Evolutionary conservation across 2,797 vertebrate genomes (phyloP).

Genomic region (Neosilurus mollespiculum): DNA sequence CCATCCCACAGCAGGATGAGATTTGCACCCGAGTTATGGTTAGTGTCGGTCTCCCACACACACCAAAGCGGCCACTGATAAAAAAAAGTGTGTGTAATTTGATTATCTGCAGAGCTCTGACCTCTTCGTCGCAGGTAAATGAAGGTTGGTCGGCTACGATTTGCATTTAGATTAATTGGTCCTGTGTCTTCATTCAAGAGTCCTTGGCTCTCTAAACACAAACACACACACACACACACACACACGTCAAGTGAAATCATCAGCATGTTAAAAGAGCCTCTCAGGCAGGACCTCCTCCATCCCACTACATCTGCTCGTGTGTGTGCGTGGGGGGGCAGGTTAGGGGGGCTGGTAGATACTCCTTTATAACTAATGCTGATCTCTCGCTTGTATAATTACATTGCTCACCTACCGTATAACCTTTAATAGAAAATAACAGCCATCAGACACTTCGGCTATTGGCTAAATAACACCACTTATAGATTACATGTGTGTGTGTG

Average conservation of each 20-base stretch:
- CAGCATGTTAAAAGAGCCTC: conserved; percentile 17
- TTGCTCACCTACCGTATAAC: conserved; percentile 12
- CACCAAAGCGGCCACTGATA: conserved; percentile 2
- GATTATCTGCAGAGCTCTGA: conserved; percentile 45
- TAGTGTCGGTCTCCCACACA: not conserved
- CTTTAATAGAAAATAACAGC: conserved; percentile 13
- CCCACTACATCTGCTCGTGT: conserved; percentile 10
- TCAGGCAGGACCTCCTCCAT: conserved; percentile 5
- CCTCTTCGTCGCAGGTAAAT: conserved; percentile 40
- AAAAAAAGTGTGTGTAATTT: conserved; percentile 40
- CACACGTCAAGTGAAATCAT: conserved; percentile 6
- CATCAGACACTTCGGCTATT: not conserved
- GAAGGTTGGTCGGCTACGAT: conserved; percentile 39
- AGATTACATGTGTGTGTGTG: conserved; percentile 11
- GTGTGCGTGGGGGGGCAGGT: not conserved
- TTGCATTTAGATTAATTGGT: conserved; percentile 58
- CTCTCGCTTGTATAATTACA: not conserved
- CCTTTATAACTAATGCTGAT: conserved; percentile 15
- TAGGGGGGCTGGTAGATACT: not conserved
- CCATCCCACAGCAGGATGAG: not conserved
- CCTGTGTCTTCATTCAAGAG: conserved; percentile 41
- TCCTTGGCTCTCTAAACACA: not conserved
- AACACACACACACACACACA: conserved; percentile 1
- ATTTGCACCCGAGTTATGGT: not conserved
- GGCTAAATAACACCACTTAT: conserved; percentile 10